phyloP scores from a whole-genome alignment of 2,888 invertebrate species.

The Apamea crenata region DNA sequence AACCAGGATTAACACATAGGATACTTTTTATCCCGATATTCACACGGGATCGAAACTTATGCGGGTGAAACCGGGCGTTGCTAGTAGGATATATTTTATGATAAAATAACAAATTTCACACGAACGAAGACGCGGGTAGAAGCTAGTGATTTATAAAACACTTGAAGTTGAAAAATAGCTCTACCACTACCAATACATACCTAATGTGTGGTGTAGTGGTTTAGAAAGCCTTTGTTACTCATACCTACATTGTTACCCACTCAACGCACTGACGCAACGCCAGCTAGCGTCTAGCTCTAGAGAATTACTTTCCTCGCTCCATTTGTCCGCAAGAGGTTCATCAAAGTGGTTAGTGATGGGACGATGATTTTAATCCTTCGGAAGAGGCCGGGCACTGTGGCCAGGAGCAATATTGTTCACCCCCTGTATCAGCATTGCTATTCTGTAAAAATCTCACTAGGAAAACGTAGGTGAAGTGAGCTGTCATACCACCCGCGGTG shows the following conservation, averaged over 20 bases:
- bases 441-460: no score
- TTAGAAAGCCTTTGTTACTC: not conserved
- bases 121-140: not conserved
- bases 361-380: conserved; percentile 55
- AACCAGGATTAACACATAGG: no score
- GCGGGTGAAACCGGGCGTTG: no score
- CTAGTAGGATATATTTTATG: not conserved
- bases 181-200: not conserved
- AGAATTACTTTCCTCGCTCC: conserved; percentile 51
- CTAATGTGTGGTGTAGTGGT: not conserved
- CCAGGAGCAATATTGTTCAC: conserved; percentile 26
- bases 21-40: no score
- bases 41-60: no score
- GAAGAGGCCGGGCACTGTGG: not conserved
- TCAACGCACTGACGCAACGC: not conserved
- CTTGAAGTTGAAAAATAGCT: not conserved
- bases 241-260: not conserved
- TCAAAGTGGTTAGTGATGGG: conserved; percentile 57
- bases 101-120: not conserved
- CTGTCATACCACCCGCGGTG: no score
- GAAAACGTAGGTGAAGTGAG: no score
- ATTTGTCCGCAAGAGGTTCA: conserved; percentile 42
- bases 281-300: conserved; percentile 21
- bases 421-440: not conserved
- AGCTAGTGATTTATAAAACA: not conserved